Percentiles rank a stretch among this genome's conserved stretches.
Conservation (phyloP, 2,113 vertebrate genomes). For the Fregata magnificens region DNA sequence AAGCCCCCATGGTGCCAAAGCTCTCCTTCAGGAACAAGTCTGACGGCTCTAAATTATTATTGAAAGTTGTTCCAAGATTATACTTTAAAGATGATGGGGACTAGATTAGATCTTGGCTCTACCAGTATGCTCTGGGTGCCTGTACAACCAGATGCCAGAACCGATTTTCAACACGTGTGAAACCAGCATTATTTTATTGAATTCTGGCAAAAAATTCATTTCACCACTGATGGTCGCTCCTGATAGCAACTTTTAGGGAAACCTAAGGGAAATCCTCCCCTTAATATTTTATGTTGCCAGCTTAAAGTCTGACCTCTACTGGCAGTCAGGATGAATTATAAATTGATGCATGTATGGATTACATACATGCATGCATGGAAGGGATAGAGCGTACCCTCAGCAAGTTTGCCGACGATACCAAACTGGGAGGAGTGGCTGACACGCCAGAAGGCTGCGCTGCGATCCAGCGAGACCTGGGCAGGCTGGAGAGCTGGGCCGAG, state of each 20-base stretch:
- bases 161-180: not conserved
- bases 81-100: not conserved
- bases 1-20: not conserved
- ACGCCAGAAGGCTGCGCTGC: too few species aligned
- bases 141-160: not conserved
- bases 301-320: constrained; percentile 25
- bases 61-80: not conserved
- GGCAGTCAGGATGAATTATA: not conserved
- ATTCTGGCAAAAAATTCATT: not conserved
- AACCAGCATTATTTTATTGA: not conserved
- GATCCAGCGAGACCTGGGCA: too few species aligned
- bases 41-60: not conserved
- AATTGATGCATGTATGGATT: not conserved
- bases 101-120: not conserved
- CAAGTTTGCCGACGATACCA: too few species aligned
- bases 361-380: too few species aligned
- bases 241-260: not conserved
- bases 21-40: not conserved
- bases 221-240: not conserved
- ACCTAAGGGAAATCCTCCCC: not conserved
- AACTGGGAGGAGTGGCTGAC: too few species aligned
- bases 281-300: not conserved
- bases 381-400: too few species aligned
- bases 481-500: too few species aligned
- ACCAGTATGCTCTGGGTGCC: not conserved